A percentile compares a stretch with the other conserved stretches of the same genome.
phyloP scores from a whole-genome alignment of 2,888 invertebrate species.

The Pantelozetes paolii region DNA sequence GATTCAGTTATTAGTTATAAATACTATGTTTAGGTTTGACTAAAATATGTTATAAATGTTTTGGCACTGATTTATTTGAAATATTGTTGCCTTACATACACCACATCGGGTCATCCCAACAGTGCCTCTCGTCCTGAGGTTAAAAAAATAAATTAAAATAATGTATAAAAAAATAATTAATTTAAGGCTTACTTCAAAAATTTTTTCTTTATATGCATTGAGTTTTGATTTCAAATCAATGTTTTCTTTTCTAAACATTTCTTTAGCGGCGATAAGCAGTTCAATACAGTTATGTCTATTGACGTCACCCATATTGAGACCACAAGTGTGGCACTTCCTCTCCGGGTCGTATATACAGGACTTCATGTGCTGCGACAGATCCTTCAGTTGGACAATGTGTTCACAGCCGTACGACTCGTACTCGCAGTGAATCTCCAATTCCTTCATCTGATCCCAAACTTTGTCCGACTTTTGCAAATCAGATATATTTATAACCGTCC shows the following conservation, averaged over 20 bases:
- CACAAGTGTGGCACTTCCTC: conserved; percentile 20
- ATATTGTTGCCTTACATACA: not conserved
- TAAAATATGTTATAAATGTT: not conserved
- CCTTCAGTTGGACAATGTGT: not conserved
- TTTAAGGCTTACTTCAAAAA: conserved; percentile 19
- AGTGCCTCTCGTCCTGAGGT: conserved; percentile 21
- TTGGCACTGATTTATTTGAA: too few species aligned
- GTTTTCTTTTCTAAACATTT: not conserved
- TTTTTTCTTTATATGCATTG: not conserved
- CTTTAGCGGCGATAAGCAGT: not conserved
- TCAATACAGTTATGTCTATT: conserved; percentile 24
- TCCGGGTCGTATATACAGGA: conserved; percentile 19
- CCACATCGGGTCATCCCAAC: conserved; percentile 31
- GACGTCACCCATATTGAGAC: conserved; percentile 7
- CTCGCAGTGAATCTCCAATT: not conserved
- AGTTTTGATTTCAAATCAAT: not conserved
- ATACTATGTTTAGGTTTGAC: too few species aligned
- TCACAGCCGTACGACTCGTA: conserved; percentile 20
- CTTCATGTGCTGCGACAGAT: not conserved
- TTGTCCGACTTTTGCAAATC: conserved; percentile 1
- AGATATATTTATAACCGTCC: not conserved
- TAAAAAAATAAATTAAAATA: not conserved
- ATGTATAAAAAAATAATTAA: not conserved
- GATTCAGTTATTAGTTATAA: too few species aligned
- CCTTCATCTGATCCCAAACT: not conserved